phyloP scores from a whole-genome alignment of 2,113 vertebrate species.

The Siphamia tubifer region DNA sequence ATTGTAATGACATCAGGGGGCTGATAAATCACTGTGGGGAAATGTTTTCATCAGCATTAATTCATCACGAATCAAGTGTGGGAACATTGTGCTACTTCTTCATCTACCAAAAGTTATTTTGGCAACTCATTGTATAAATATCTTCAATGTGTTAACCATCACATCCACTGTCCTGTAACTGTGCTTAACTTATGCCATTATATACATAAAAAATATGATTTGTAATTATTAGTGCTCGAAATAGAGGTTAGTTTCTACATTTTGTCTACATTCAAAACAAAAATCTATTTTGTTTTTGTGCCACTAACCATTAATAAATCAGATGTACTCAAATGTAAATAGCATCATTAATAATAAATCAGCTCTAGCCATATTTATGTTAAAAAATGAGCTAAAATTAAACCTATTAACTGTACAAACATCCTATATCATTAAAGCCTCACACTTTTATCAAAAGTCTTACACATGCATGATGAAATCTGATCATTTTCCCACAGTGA shows the following conservation, averaged over 20 bases:
- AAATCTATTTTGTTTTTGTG: neutral
- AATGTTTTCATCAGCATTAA: slow-evolving; percentile 21
- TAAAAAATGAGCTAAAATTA: too few species aligned
- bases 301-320: too few species aligned
- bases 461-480: slow-evolving; percentile 11
- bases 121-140: neutral
- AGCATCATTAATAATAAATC: too few species aligned
- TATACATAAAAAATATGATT: too few species aligned
- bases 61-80: neutral
- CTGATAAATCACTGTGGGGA: slow-evolving; percentile 38
- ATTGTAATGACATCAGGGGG: slow-evolving; percentile 4
- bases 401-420: neutral
- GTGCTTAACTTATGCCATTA: too few species aligned
- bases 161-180: too few species aligned
- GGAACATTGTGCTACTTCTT: neutral
- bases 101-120: neutral
- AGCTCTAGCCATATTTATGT: too few species aligned
- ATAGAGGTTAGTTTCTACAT: too few species aligned
- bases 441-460: neutral
- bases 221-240: too few species aligned
- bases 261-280: too few species aligned
- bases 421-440: neutral
- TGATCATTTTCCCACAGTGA: slow-evolving; percentile 39
- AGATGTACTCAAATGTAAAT: too few species aligned
- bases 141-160: neutral